A percentile compares a stretch with the other conserved stretches of the same genome.
phyloP scores from a whole-genome alignment of 2,113 vertebrate species.

The Bufo bufo region DNA sequence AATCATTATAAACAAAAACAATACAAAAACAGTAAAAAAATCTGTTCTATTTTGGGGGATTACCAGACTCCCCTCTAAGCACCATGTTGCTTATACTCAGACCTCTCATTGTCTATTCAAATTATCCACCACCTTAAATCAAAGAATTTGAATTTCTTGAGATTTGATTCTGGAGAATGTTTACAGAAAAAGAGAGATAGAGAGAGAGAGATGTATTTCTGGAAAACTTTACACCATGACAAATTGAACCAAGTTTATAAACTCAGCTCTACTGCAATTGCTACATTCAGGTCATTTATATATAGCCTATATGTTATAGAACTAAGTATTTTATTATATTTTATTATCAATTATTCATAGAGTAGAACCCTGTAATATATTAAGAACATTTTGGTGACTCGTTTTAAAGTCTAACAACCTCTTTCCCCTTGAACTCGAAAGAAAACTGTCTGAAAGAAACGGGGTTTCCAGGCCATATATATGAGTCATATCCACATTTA shows the following conservation, averaged over 20 bases:
- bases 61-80: too few relatives aligned
- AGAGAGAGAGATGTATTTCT: too few relatives aligned
- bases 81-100: too few relatives aligned
- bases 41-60: too few relatives aligned
- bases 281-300: background rate
- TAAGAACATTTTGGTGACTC: background rate
- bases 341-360: background rate
- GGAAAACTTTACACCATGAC: background rate
- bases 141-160: too few relatives aligned
- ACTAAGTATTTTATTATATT: background rate
- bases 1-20: too few relatives aligned
- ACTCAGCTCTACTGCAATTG: background rate
- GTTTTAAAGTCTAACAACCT: slow-evolving; percentile 4
- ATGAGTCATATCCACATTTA: slow-evolving; percentile 44
- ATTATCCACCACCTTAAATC: too few relatives aligned
- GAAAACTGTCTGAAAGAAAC: slow-evolving; percentile 19
- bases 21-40: too few relatives aligned
- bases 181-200: too few relatives aligned
- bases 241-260: background rate
- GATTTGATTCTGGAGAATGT: too few relatives aligned
- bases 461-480: slow-evolving; percentile 34
- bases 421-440: background rate
- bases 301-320: background rate
- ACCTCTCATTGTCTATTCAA: too few relatives aligned
- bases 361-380: background rate